Conservation (phyloP, 2,888 invertebrate species). For the Chrysotoxum bicinctum region DNA sequence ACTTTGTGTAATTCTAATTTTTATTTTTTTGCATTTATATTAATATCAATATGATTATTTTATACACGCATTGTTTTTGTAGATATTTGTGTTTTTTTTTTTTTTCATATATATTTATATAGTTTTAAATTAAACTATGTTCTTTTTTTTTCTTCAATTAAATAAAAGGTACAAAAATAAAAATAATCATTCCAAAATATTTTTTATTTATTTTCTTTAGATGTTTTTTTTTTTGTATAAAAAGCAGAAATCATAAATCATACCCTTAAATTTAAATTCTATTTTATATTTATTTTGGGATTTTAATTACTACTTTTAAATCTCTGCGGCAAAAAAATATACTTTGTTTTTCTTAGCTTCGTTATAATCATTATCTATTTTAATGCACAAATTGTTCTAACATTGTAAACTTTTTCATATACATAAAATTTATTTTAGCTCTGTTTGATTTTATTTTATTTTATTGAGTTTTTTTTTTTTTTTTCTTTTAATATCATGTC, state of each 20-base stretch:
- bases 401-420: slow-evolving; percentile 8
- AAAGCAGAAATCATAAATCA: slow-evolving; percentile 56
- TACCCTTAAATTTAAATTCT: slow-evolving; percentile 42
- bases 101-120: slow-evolving; percentile 11
- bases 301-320: slow-evolving; percentile 40
- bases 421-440: background rate
- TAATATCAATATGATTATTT: slow-evolving; percentile 61
- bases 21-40: slow-evolving; percentile 3
- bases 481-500: background rate
- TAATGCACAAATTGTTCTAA: slow-evolving; percentile 26
- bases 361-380: background rate
- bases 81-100: background rate
- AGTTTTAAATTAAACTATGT: slow-evolving; percentile 16
- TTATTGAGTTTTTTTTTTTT: background rate
- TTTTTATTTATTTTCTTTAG: slow-evolving; percentile 20
- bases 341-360: slow-evolving; percentile 21
- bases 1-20: slow-evolving; percentile 29
- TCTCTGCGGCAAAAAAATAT: slow-evolving; percentile 55
- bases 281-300: slow-evolving; percentile 8
- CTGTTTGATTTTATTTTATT: background rate
- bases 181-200: slow-evolving; percentile 67
- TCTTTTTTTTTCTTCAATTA: slow-evolving; percentile 12
- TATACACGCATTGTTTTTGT: slow-evolving; percentile 57
- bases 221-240: slow-evolving; percentile 39
- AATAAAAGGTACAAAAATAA: slow-evolving; percentile 68